Evolutionary conservation across 2,113 vertebrate species (phyloP), one percentile per base, ranked within the genome.

Genomic region (Hydrolagus affinis): DNA sequence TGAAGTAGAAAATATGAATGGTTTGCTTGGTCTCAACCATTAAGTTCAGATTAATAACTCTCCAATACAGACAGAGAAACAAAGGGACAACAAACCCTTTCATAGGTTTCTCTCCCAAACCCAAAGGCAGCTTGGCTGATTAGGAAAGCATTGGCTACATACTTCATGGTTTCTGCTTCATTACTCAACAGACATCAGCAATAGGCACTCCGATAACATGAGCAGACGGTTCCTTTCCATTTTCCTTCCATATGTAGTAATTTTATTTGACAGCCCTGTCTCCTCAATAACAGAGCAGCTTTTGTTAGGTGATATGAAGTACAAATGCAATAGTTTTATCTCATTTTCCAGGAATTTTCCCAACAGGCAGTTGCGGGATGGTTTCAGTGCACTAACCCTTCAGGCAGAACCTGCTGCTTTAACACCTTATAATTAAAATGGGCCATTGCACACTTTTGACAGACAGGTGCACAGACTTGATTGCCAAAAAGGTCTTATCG

Each of bases 401-500:
- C 78, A 32, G 78, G 78, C 44, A 83, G 30, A 32, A 62, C 66
- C n/a, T 83, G 62, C 14, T 4, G 62, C 17, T 28, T 19, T 83
- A 83, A 68, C 78, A 83, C 78, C 60, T 83, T 17, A 66, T 86
- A 60, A 78, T 71, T 71, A 74, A 85, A 74, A 71, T 85, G 28
- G 74, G 85, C 71, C 83, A n/a, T 57, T 86, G 68, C 87, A 80
- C 32, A 64, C 59, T 86, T 80, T 68, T 44, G 28, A 32, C 59
- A 70, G 85, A 85, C 86, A 87, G 86, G 85, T 87, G 86, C 76
- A 59, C 75, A 78, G 70, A 11, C 17, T 2, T 0, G 70, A 85
- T 11, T 87, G 71, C 70, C 86, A 87, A 83, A 64, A 68, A 25
- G 62, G 62, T 83, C 62, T 30, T 66, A 83, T 83, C 78, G 66